Percentiles rank a stretch among this genome's conserved stretches.
phyloP scores from a whole-genome alignment of 2,888 invertebrate species.

The Apodemia mormo region DNA sequence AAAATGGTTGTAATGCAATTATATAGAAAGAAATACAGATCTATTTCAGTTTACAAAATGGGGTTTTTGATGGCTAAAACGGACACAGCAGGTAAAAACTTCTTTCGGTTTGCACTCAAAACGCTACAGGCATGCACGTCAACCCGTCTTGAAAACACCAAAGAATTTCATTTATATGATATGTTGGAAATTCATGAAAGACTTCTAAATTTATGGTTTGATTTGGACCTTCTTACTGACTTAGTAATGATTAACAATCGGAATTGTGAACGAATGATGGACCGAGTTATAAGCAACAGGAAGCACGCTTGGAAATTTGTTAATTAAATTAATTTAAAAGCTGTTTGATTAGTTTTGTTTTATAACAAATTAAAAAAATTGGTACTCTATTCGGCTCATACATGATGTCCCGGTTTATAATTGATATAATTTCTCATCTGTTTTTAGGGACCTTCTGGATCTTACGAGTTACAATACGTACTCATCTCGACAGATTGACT shows the following conservation, averaged over 20 bases:
- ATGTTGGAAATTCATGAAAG: conserved; percentile 45
- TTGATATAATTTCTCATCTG: no score
- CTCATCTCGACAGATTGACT: no score
- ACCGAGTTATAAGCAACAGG: conserved; percentile 30
- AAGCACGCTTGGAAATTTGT: conserved; percentile 44
- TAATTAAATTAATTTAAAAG: conserved; percentile 34
- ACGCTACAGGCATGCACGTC: conserved; percentile 38
- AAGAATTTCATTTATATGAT: conserved; percentile 33
- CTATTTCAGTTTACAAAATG: conserved; percentile 53
- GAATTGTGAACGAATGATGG: conserved; percentile 36
- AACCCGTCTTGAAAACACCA: conserved; percentile 5
- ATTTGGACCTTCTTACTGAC: conserved; percentile 48
- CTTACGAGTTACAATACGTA: no score
- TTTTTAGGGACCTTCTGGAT: no score
- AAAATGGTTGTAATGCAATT: conserved; percentile 56
- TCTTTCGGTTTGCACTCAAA: conserved; percentile 40
- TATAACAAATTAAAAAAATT: neutral
- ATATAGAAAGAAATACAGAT: conserved; percentile 40
- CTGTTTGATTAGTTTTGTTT: neutral
- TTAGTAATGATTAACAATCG: conserved; percentile 45
- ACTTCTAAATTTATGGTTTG: conserved; percentile 49
- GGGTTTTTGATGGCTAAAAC: conserved; percentile 55
- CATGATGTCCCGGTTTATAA: no score
- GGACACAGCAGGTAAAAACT: conserved; percentile 47
- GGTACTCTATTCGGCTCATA: no score